These are phyloP conservation scores for Aradus depressus DNA, from an alignment of 2,888 invertebrate genomes.

Conservation along the genomic window DNA sequence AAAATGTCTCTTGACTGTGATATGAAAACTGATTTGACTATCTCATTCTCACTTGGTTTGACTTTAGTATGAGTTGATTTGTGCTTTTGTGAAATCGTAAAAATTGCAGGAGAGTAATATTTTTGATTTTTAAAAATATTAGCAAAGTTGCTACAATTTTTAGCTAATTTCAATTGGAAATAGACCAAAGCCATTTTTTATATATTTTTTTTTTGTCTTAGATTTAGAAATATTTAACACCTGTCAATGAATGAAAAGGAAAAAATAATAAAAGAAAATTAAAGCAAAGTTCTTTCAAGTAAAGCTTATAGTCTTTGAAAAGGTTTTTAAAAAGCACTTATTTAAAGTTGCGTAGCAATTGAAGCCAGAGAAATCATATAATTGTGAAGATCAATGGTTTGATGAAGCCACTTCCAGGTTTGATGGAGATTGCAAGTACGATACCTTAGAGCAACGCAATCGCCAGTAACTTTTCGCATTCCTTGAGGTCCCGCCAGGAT, in stretches of 20 bases:
- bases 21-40: slow-evolving; percentile 78
- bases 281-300: no score
- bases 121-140: slow-evolving; percentile 9
- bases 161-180: slow-evolving; percentile 9
- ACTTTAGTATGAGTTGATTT: slow-evolving; percentile 25
- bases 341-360: slow-evolving; percentile 27
- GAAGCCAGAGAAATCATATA: slow-evolving; percentile 50
- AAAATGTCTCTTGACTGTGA: slow-evolving; percentile 85
- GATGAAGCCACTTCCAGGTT: slow-evolving; percentile 92
- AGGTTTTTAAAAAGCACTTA: neutral
- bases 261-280: slow-evolving; percentile 1
- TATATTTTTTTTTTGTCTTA: neutral
- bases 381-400: slow-evolving; percentile 77
- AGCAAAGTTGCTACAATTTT: slow-evolving; percentile 5
- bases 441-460: slow-evolving; percentile 79
- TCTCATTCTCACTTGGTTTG: slow-evolving; percentile 11
- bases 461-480: slow-evolving; percentile 54
- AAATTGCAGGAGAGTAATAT: slow-evolving; percentile 1
- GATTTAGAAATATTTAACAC: slow-evolving; percentile 10
- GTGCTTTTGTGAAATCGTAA: neutral
- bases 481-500: slow-evolving; percentile 36
- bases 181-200: slow-evolving; percentile 11
- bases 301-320: neutral
- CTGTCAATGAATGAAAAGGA: slow-evolving; percentile 14
- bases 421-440: slow-evolving; percentile 80